phyloP scores from a whole-genome alignment of 2,888 invertebrate genomes.

The Brachycybe producta region DNA sequence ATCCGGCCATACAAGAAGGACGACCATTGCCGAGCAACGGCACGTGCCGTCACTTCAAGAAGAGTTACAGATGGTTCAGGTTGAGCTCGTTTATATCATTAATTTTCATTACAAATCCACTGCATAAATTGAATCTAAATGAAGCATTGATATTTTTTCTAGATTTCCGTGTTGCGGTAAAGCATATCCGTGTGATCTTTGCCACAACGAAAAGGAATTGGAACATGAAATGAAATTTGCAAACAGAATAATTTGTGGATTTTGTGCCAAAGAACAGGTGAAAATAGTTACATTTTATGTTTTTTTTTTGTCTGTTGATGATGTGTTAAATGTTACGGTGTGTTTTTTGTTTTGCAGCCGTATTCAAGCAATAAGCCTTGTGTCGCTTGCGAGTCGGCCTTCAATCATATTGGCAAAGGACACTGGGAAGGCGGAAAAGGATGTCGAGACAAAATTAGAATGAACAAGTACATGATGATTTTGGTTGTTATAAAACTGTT shows the following conservation, averaged over 20 bases:
- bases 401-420: slow-evolving; percentile 29
- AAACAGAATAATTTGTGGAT: slow-evolving; percentile 38
- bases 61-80: slow-evolving; percentile 39
- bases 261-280: slow-evolving; percentile 38
- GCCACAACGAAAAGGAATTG: slow-evolving; percentile 34
- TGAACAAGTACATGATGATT: slow-evolving; percentile 31
- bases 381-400: slow-evolving; percentile 27
- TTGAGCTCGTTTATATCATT: slow-evolving; percentile 22
- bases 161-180: slow-evolving; percentile 39
- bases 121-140: neutral
- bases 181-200: slow-evolving; percentile 36
- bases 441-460: slow-evolving; percentile 34
- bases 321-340: neutral
- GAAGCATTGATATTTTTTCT: slow-evolving; percentile 10
- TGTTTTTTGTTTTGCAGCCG: slow-evolving; percentile 26
- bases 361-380: slow-evolving; percentile 32
- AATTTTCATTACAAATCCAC: too few species aligned
- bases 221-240: slow-evolving; percentile 37
- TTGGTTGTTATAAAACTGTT: neutral
- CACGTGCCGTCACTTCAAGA: slow-evolving; percentile 38
- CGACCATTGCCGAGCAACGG: slow-evolving; percentile 35
- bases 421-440: slow-evolving; percentile 40
- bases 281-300: neutral
- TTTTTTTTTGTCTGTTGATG: neutral
- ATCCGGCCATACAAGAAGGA: slow-evolving; percentile 35